These are phyloP conservation scores for Cyclopterus lumpus DNA, from an alignment of 2,797 vertebrate species.

Conservation along the genomic window DNA sequence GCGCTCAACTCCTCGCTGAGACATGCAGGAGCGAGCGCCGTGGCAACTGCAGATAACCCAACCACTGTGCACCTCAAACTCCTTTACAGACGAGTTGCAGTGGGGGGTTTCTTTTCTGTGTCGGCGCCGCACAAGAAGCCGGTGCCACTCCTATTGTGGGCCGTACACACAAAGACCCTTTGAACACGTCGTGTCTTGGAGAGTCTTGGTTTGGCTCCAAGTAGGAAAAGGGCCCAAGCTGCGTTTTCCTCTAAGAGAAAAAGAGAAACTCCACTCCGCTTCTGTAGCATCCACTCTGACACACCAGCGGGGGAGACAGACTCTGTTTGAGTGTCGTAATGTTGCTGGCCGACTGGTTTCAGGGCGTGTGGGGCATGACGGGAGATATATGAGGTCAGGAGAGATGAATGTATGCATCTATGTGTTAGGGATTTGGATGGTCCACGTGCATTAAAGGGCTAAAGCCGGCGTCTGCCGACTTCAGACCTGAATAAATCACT, in stretches of 20 bases:
- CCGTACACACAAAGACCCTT: slow-evolving; percentile 65
- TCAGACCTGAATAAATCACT: slow-evolving; percentile 44
- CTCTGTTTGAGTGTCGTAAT: slow-evolving; percentile 18
- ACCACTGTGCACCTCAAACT: slow-evolving; percentile 3
- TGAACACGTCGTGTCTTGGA: slow-evolving; percentile 76
- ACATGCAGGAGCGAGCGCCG: not conserved
- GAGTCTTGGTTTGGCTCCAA: slow-evolving; percentile 45
- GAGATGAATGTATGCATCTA: not conserved
- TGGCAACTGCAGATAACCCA: slow-evolving; percentile 6
- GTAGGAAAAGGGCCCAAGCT: slow-evolving; percentile 37
- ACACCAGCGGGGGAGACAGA: slow-evolving; percentile 15
- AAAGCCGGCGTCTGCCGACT: slow-evolving; percentile 28
- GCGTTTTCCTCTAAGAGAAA: slow-evolving; percentile 14
- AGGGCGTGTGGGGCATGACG: slow-evolving; percentile 16
- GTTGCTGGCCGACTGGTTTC: slow-evolving; percentile 30
- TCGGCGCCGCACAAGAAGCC: slow-evolving; percentile 30
- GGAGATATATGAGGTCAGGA: slow-evolving; percentile 38
- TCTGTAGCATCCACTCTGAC: not conserved
- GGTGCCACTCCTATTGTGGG: slow-evolving; percentile 62
- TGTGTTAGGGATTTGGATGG: slow-evolving; percentile 33
- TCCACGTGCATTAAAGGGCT: slow-evolving; percentile 31
- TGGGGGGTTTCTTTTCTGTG: slow-evolving; percentile 9
- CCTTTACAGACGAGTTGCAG: slow-evolving; percentile 2
- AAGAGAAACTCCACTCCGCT: slow-evolving; percentile 1
- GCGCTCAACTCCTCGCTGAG: slow-evolving; percentile 35